Percentiles rank a stretch among this genome's conserved stretches.
Evolutionary conservation across 2,888 invertebrate genomes (phyloP).

Genomic region (Stratiomys singularior): DNA sequence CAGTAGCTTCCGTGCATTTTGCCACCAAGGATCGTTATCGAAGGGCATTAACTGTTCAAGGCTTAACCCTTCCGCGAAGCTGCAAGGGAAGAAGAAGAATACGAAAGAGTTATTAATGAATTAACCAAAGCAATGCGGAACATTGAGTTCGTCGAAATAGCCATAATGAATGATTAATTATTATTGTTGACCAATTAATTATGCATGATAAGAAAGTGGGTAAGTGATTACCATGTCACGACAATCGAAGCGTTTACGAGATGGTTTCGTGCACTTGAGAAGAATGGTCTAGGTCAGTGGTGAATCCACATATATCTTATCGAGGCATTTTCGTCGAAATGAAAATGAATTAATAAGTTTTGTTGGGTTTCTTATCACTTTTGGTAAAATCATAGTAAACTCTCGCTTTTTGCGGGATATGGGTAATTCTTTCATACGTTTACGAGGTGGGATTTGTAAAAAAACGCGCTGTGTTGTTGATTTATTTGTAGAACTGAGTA

Average conservation of each 20-base stretch:
- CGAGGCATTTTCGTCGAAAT: not conserved
- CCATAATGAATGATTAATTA: slow-evolving; percentile 17
- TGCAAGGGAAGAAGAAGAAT: slow-evolving; percentile 51
- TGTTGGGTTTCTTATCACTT: not conserved
- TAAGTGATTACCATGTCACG: slow-evolving; percentile 24
- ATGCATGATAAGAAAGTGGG: slow-evolving; percentile 10
- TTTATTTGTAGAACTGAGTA: too few relatives aligned
- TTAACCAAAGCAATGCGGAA: slow-evolving; percentile 46
- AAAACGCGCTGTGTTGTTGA: too few relatives aligned
- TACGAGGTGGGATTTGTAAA: too few relatives aligned
- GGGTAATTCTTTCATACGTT: too few relatives aligned
- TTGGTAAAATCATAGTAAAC: not conserved
- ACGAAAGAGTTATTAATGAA: slow-evolving; percentile 53
- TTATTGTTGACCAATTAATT: not conserved
- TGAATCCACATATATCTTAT: not conserved
- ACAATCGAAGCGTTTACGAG: not conserved
- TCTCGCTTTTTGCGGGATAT: not conserved
- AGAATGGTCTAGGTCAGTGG: slow-evolving; percentile 43
- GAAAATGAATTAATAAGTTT: not conserved
- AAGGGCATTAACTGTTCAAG: slow-evolving; percentile 67
- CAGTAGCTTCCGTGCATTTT: slow-evolving; percentile 65
- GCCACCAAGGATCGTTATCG: slow-evolving; percentile 67
- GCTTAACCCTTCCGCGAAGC: slow-evolving; percentile 62
- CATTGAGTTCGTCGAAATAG: not conserved
- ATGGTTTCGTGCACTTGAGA: slow-evolving; percentile 19